A percentile compares a stretch with the other conserved stretches of the same genome.
phyloP scores from a whole-genome alignment of 2,797 vertebrate species.

The Notoglanidium macrostoma region DNA sequence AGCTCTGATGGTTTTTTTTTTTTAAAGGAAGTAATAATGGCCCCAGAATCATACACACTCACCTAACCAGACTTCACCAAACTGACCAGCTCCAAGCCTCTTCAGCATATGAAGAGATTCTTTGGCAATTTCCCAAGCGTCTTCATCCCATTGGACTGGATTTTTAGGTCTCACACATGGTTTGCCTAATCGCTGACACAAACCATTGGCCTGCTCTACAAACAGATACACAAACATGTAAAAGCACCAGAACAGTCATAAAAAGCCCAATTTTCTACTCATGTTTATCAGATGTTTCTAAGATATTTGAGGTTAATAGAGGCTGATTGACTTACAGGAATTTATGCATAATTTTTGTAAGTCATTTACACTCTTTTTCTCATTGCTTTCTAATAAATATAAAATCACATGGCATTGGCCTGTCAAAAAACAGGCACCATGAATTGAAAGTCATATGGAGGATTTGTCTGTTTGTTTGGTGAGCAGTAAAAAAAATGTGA shows the following conservation, averaged over 20 bases:
- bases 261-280: not conserved
- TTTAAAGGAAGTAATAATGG: not conserved
- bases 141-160: conserved; percentile 93
- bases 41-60: conserved; percentile 61
- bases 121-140: conserved; percentile 94
- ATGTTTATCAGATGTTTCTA: not conserved
- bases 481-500: not conserved
- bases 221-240: conserved; percentile 33
- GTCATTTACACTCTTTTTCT: not conserved
- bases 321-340: not conserved
- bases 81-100: conserved; percentile 93
- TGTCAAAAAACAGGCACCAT: too few relatives aligned
- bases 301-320: not conserved
- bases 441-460: not conserved
- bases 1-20: not conserved
- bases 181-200: conserved; percentile 86
- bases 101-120: conserved; percentile 89
- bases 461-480: not conserved
- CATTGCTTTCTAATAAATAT: not conserved
- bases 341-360: not conserved
- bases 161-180: conserved; percentile 85
- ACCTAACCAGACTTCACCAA: conserved; percentile 99
- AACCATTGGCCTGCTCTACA: conserved; percentile 85
- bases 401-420: not conserved
- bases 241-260: not conserved